These are phyloP conservation scores for Gasterosteus aculeatus DNA, from an alignment of 2,113 vertebrate species.

Conservation along the genomic window DNA sequence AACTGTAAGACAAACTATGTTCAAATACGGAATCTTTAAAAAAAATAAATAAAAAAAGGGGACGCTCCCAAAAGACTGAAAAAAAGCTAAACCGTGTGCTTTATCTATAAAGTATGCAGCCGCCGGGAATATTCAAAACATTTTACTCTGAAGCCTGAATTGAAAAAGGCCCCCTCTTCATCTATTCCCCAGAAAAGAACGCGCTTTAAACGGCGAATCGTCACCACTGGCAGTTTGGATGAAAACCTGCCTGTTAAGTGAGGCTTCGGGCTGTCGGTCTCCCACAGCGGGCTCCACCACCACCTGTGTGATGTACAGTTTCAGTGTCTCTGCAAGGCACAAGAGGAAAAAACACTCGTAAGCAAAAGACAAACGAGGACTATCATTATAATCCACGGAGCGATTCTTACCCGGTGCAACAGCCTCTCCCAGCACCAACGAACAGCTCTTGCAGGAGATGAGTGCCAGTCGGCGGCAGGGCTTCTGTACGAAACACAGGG, in stretches of 20 bases:
- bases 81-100: not conserved
- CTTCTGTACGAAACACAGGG: conserved; percentile 79
- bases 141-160: not conserved
- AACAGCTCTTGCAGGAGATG: conserved; percentile 89
- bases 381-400: not conserved
- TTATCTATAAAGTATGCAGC: conserved; percentile 20
- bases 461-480: conserved; percentile 81
- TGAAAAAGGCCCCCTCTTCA: not conserved
- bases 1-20: not conserved
- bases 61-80: not conserved
- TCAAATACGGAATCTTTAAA: not conserved
- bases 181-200: not conserved
- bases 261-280: conserved; percentile 65
- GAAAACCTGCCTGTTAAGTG: conserved; percentile 70
- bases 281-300: conserved; percentile 77
- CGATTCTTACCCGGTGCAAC: conserved; percentile 84
- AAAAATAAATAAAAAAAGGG: not conserved
- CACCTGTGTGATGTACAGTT: conserved; percentile 92
- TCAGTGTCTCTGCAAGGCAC: conserved; percentile 82
- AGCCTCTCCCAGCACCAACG: conserved; percentile 86
- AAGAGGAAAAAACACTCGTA: not conserved
- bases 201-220: not conserved
- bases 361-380: not conserved
- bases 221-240: not conserved
- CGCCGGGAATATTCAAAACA: not conserved